A percentile compares a stretch with the other conserved stretches of the same genome.
These are phyloP conservation scores for Ennomos fuscantarius DNA, from an alignment of 2,888 invertebrate species.

Conservation along the genomic window DNA sequence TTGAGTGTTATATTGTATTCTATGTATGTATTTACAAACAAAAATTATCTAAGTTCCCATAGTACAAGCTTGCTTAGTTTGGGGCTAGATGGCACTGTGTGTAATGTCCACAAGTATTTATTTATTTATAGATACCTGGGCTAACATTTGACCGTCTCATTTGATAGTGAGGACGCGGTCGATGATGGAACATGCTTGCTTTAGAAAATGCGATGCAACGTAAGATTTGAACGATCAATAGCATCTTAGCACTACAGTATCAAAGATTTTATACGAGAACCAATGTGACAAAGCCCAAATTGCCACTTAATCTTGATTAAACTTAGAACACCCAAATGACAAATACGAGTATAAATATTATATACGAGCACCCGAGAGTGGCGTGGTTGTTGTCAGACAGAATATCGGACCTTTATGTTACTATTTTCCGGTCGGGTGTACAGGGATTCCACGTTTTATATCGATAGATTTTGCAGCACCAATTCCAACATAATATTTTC, in stretches of 20 bases:
- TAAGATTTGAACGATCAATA: too few species aligned
- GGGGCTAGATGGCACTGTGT: too few species aligned
- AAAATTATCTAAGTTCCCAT: too few species aligned
- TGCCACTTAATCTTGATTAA: conserved; percentile 15
- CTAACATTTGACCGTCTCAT: too few species aligned
- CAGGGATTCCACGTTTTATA: conserved; percentile 73
- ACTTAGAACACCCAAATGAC: conserved; percentile 7
- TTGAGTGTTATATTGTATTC: too few species aligned
- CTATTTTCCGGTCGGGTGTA: conserved; percentile 79
- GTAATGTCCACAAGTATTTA: too few species aligned
- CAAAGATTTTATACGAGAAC: not conserved
- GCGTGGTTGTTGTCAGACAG: conserved; percentile 69
- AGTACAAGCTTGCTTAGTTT: too few species aligned
- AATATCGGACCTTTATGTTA: conserved; percentile 79
- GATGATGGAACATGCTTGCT: too few species aligned
- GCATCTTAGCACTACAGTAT: not conserved
- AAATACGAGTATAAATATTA: conserved; percentile 58
- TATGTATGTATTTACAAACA: too few species aligned
- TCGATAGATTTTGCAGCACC: conserved; percentile 65
- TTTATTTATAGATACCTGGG: too few species aligned
- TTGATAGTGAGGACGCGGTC: too few species aligned
- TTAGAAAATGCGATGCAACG: too few species aligned
- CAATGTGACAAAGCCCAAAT: conserved; percentile 1
- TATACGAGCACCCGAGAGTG: conserved; percentile 64
- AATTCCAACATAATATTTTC: conserved; percentile 57